Conservation (phyloP, 2,797 vertebrate genomes). For the Balearica regulorum region DNA sequence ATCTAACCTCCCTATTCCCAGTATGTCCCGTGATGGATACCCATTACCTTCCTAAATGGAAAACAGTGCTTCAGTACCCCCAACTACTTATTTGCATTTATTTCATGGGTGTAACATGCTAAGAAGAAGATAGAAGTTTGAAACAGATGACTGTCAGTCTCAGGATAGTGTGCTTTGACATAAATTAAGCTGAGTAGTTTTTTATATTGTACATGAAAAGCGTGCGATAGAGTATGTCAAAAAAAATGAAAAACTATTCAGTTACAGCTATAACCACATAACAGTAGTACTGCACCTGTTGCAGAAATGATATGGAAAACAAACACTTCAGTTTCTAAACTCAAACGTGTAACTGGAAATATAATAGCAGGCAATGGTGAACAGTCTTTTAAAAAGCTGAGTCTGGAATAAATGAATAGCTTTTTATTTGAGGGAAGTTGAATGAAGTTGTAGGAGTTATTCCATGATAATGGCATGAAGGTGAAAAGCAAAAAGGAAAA, state of each 20-base stretch:
- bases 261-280: background rate
- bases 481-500: background rate
- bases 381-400: background rate
- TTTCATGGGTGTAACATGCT: background rate
- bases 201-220: background rate
- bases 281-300: background rate
- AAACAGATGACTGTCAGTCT: background rate
- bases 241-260: background rate
- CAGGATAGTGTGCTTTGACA: background rate
- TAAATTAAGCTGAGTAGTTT: background rate
- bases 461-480: background rate
- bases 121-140: background rate
- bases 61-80: background rate
- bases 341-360: background rate
- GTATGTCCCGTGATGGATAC: background rate
- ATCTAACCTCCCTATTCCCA: background rate
- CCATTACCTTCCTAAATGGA: background rate
- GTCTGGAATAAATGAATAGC: background rate
- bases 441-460: background rate
- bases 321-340: background rate
- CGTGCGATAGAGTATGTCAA: rapidly evolving
- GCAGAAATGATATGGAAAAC: background rate
- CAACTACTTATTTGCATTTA: background rate
- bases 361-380: background rate
- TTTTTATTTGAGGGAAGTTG: background rate